Evolutionary conservation across 2,797 vertebrate genomes (phyloP).

Genomic region (Labeo calbasu): DNA sequence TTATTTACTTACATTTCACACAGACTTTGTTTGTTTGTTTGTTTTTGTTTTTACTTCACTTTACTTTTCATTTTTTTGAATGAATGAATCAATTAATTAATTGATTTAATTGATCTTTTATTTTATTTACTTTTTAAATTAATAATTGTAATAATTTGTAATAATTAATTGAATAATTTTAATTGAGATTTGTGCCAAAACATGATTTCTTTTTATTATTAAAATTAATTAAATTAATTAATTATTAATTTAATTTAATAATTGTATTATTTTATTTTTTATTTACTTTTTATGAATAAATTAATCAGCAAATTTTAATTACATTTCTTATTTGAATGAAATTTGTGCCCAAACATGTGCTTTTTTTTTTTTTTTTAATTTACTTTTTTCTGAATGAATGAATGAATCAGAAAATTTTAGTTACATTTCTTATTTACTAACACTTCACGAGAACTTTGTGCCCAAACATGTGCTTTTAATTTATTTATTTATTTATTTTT

Average conservation of each 20-base stretch:
- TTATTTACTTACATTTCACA: not conserved
- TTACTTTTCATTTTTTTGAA: not conserved
- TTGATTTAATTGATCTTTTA: too few relatives aligned
- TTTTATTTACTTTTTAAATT: not conserved
- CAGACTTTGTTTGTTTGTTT: constrained; percentile 65
- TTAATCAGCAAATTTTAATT: not conserved
- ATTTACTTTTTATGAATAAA: not conserved
- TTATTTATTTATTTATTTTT: too few relatives aligned
- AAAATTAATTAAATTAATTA: too few relatives aligned
- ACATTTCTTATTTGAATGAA: constrained; percentile 59
- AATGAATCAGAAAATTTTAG: not conserved
- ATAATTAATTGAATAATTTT: too few relatives aligned
- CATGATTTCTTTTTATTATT: too few relatives aligned
- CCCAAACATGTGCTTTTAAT: constrained; percentile 80
- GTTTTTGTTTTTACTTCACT: too few relatives aligned
- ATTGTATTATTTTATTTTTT: not conserved
- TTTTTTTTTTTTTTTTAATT: not conserved
- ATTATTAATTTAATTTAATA: too few relatives aligned
- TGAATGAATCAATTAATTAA: too few relatives aligned
- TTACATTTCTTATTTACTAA: too few relatives aligned
- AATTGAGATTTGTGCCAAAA: not conserved
- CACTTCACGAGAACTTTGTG: constrained; percentile 72
- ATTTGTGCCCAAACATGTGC: constrained; percentile 85
- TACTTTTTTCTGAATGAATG: not conserved
- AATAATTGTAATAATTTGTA: not conserved